Base-by-base conservation (phyloP, 2,113 vertebrate species). In the Sinocyclocheilus anophthalmus region DNA sequence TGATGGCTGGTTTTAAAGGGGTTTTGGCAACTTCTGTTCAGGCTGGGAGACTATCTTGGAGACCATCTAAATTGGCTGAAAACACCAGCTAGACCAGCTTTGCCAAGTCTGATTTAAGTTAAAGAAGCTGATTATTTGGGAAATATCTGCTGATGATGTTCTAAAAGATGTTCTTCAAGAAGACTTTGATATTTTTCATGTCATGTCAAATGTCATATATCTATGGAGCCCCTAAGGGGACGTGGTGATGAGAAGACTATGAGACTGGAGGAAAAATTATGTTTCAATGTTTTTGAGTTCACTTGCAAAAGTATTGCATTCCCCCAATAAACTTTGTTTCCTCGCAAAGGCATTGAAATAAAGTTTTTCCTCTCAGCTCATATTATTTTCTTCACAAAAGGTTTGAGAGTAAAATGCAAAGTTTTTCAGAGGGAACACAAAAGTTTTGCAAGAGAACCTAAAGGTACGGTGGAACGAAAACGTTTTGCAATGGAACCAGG, bases 141-240 rank as follows among this genome's bases (percentile, higher is more conserved):
- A n/a, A n/a, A 59, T 59, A n/a, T 8, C 8, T 61, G 4, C 57
- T 59, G 18, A 20, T 20, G 53, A 57, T 55, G 53, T 18, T 55
- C 53, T 57, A 57, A 57, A 57, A 7, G 55, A 33, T 33, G 30
- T 33, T 33, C 30, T 61, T n/a, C 57, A 61, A 61, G 20, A 61
- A 61, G 57, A n/a, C 57, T 61, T n/a, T 61, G 20, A 61, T 61
- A 61, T 61, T 61, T 61, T 61, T 61, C 57, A n/a, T n/a, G 57
- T 61, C 22, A 61, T 61, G 57, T 61, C 57, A 61, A 61, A 61
- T 61, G 57, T n/a, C 9, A 10, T 61, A 61, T n/a, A 61, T 61
- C 8, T 61, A 10, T 61, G 57, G 20, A 61, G 57, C 20, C 22
- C 57, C 57, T 61, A 61, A 61, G 20, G 57, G 22, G 57, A 61